Evolutionary conservation across 2,888 invertebrate species (phyloP).

Genomic region (Linhomoeus sp.): DNA sequence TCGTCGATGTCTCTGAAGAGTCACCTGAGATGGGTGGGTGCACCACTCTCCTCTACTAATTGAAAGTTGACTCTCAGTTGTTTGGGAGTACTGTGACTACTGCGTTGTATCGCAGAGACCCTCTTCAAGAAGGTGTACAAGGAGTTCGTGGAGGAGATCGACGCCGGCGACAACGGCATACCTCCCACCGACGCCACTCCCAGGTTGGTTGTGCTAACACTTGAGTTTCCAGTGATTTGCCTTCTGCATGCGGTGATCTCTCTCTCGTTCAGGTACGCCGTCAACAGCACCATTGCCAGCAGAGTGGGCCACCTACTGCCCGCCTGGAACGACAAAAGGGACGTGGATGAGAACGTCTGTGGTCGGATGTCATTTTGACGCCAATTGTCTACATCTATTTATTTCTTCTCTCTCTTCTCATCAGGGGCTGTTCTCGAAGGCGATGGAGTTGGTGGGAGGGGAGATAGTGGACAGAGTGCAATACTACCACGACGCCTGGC

Average conservation of each 20-base stretch:
- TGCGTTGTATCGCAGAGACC: too few relatives aligned
- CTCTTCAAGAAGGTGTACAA: constrained; percentile 49
- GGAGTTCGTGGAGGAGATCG: constrained; percentile 70
- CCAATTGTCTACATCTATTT: not conserved
- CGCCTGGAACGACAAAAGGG: constrained; percentile 45
- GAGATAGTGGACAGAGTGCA: constrained; percentile 52
- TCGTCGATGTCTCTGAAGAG: constrained; percentile 7
- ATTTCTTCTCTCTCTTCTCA: constrained; percentile 24
- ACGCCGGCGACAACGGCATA: constrained; percentile 92
- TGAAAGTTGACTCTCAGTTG: too few relatives aligned
- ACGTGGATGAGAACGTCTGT: constrained; percentile 30
- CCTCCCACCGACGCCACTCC: constrained; percentile 28
- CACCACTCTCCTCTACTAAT: too few relatives aligned
- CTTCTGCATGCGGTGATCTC: too few relatives aligned
- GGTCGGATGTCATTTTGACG: not conserved
- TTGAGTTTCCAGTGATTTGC: too few relatives aligned
- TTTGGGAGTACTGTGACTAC: too few relatives aligned
- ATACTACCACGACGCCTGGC: constrained; percentile 48
- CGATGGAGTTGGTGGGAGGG: constrained; percentile 50
- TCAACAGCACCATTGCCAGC: constrained; percentile 49
- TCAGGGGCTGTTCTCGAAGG: constrained; percentile 45
- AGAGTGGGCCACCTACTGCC: constrained; percentile 57
- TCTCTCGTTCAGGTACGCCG: constrained; percentile 41
- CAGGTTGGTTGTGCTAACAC: not conserved
- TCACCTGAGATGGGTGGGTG: too few relatives aligned